Evolutionary conservation across 2,113 vertebrate genomes (phyloP).

Genomic region (Cavia porcellus): DNA sequence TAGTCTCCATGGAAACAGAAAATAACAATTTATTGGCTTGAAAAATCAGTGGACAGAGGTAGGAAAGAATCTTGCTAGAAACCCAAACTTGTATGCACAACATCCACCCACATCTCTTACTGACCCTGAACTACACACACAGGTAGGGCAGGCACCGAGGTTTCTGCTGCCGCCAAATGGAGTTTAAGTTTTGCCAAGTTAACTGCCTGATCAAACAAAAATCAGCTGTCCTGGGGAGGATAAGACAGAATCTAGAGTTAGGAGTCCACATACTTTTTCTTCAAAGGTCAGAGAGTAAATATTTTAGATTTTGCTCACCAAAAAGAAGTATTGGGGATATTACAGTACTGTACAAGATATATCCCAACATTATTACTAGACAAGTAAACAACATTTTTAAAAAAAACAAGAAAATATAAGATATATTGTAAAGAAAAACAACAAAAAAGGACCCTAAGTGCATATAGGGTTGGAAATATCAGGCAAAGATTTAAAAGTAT

Average conservation of each 20-base stretch:
- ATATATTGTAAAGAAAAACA: conserved; percentile 26
- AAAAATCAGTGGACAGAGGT: not conserved
- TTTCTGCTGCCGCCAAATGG: not conserved
- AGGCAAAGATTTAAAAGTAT: not conserved
- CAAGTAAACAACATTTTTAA: not conserved
- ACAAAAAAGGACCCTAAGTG: not conserved
- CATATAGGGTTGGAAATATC: not conserved
- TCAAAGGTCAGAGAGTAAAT: not conserved
- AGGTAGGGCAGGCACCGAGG: not conserved
- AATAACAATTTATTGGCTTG: not conserved
- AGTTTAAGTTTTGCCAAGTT: not conserved
- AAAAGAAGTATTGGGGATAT: not conserved
- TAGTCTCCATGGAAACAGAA: not conserved
- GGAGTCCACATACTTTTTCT: not conserved
- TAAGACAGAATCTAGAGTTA: not conserved
- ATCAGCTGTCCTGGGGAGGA: not conserved
- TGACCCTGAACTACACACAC: not conserved
- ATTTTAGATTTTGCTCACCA: not conserved
- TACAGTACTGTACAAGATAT: not conserved
- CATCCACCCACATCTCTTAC: not conserved
- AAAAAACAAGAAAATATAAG: not conserved
- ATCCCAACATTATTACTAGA: not conserved
- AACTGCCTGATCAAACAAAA: not conserved
- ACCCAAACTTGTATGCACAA: not conserved
- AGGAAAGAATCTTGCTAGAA: not conserved